Conservation (phyloP, 2,113 vertebrate species). For the Apaloderma vittatum region DNA sequence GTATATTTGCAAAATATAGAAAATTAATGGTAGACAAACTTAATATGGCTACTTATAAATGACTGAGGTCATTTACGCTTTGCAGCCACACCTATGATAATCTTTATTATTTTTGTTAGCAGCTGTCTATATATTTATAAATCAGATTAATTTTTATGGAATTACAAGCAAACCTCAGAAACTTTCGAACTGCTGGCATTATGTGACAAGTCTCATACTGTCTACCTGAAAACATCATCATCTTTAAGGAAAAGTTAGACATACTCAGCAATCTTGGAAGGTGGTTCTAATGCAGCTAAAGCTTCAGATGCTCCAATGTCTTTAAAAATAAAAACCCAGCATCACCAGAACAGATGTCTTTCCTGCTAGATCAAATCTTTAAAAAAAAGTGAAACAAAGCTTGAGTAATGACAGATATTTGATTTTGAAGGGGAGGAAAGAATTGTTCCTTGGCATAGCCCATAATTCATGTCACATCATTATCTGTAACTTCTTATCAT, state of each 20-base stretch:
- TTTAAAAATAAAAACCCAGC: not conserved
- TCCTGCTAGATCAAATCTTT: not conserved
- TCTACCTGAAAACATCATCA: not conserved
- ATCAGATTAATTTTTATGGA: not conserved
- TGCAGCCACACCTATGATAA: not conserved
- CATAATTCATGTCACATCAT: not conserved
- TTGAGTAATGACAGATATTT: not conserved
- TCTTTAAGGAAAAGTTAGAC: not conserved
- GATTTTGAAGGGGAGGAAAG: not conserved
- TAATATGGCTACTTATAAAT: not conserved
- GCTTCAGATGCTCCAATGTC: not conserved
- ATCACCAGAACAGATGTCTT: not conserved
- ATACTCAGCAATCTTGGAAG: not conserved
- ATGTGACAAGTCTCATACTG: not conserved
- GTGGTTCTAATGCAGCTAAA: not conserved
- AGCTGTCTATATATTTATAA: not conserved
- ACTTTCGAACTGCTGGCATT: not conserved
- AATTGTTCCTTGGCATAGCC: not conserved
- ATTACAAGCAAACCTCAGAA: not conserved
- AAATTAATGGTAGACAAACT: not conserved
- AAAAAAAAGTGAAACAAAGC: not conserved
- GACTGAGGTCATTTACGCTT: not conserved
- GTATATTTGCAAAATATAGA: not conserved
- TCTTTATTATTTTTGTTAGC: not conserved
- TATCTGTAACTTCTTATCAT: not conserved